A percentile compares a stretch with the other conserved stretches of the same genome.
Conservation (phyloP, 2,113 vertebrate species). For the Eonycteris spelaea region DNA sequence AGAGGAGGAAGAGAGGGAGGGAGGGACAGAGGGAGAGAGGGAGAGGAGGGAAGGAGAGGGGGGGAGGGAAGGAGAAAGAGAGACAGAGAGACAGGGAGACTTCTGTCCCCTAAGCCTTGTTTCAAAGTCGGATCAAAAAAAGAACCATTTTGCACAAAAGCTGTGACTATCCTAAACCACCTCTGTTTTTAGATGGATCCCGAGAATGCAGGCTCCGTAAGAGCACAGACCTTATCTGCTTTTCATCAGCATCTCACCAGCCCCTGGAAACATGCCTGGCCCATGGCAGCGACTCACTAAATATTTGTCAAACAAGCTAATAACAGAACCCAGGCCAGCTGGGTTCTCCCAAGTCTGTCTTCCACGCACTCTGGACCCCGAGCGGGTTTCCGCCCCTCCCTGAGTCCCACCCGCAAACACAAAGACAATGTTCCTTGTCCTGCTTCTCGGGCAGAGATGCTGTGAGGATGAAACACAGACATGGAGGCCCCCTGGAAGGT, state of each 20-base stretch:
- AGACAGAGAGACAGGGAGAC: neutral
- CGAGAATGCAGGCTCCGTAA: neutral
- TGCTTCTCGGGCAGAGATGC: neutral
- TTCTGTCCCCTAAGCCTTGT: neutral
- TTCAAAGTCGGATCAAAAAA: conserved; percentile 26
- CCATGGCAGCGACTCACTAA: neutral
- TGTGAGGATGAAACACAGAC: neutral
- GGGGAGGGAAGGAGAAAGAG: too few species aligned
- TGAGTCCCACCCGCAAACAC: neutral
- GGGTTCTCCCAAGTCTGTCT: neutral
- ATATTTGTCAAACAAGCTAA: conserved; percentile 7
- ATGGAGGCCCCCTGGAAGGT: neutral
- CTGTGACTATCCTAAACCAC: neutral
- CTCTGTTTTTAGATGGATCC: neutral
- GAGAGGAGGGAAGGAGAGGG: neutral
- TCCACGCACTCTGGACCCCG: neutral
- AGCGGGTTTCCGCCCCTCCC: neutral
- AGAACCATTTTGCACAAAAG: neutral
- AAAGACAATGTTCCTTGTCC: neutral
- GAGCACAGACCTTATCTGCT: neutral
- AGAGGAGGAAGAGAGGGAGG: neutral
- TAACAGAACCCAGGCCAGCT: neutral
- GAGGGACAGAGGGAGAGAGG: neutral
- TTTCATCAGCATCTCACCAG: neutral
- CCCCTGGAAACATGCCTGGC: neutral